Percentiles rank a stretch among this genome's conserved stretches.
Evolutionary conservation across 2,888 invertebrate species (phyloP).

Genomic region (Thyatira batis): DNA sequence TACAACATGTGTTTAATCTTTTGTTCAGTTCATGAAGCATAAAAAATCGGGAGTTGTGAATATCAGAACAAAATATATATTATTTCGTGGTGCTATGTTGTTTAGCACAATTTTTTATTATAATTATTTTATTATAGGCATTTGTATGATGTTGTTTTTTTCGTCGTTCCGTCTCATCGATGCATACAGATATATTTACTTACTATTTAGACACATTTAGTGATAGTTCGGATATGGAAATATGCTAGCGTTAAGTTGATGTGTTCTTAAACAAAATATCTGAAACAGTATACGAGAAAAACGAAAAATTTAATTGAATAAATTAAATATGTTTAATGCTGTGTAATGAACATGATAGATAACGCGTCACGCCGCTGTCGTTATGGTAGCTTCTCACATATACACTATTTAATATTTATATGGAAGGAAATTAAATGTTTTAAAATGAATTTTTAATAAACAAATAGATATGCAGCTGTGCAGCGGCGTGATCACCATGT

Average conservation of each 20-base stretch:
- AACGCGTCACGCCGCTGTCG: constrained; percentile 51
- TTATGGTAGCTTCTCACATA: constrained; percentile 30
- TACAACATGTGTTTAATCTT: constrained; percentile 16
- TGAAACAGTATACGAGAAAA: constrained; percentile 80
- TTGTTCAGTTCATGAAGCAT: constrained; percentile 12
- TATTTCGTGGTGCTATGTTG: constrained; percentile 66
- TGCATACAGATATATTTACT: constrained; percentile 36
- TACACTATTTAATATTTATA: constrained; percentile 50
- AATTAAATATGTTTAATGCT: constrained; percentile 56
- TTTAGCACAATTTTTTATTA: constrained; percentile 66
- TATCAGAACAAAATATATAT: constrained; percentile 63
- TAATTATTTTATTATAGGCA: constrained; percentile 50
- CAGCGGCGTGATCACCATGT: constrained; percentile 73
- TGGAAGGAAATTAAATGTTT: constrained; percentile 34
- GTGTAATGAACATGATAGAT: constrained; percentile 50
- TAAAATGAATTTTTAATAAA: constrained; percentile 29
- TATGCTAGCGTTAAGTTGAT: constrained; percentile 72
- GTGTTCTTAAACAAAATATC: constrained; percentile 81
- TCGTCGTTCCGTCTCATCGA: constrained; percentile 42
- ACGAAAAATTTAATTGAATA: constrained; percentile 60
- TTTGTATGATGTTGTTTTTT: constrained; percentile 39
- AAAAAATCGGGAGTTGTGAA: constrained; percentile 59
- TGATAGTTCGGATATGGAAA: constrained; percentile 56
- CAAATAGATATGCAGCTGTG: constrained; percentile 33
- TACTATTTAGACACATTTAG: constrained; percentile 57